phyloP scores from a whole-genome alignment of 2,888 invertebrate species.

The Drosophila sordidula region DNA sequence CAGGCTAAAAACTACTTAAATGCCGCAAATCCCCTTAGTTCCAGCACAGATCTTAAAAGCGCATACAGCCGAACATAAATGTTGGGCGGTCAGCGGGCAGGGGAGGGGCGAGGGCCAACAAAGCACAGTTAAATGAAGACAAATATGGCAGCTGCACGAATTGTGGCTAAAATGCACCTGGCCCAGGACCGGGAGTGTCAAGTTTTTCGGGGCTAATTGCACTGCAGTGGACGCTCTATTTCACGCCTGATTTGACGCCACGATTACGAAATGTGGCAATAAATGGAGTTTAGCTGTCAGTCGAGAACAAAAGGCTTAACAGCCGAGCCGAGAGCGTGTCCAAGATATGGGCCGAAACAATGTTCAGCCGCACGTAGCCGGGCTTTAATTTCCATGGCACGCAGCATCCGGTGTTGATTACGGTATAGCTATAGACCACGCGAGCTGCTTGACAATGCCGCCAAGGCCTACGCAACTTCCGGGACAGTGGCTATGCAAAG shows the following conservation, averaged over 20 bases:
- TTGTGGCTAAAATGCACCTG: conserved; percentile 56
- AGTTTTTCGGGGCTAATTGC: conserved; percentile 21
- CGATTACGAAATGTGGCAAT: conserved; percentile 13
- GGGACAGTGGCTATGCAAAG: conserved; percentile 47
- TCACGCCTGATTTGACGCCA: conserved; percentile 47
- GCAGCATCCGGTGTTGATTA: conserved; percentile 74
- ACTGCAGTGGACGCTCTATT: conserved; percentile 34
- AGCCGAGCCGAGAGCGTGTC: conserved; percentile 7
- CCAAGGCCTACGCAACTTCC: conserved; percentile 28
- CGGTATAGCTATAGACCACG: conserved; percentile 23
- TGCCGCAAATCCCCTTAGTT: conserved; percentile 48
- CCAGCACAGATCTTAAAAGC: conserved; percentile 29
- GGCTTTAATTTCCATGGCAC: conserved; percentile 65
- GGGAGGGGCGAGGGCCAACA: neutral
- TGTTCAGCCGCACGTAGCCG: conserved; percentile 21
- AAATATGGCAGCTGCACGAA: conserved; percentile 56
- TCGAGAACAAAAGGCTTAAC: conserved; percentile 27
- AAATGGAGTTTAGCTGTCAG: conserved; percentile 48
- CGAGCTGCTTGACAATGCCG: conserved; percentile 19
- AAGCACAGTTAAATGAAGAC: conserved; percentile 57
- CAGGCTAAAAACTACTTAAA: conserved; percentile 69
- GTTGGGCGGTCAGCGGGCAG: neutral
- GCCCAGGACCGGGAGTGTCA: conserved; percentile 15
- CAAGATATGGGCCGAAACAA: neutral
- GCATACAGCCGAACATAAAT: conserved; percentile 27